Conservation (phyloP, 2,113 vertebrate genomes). For the Sterna hirundo region DNA sequence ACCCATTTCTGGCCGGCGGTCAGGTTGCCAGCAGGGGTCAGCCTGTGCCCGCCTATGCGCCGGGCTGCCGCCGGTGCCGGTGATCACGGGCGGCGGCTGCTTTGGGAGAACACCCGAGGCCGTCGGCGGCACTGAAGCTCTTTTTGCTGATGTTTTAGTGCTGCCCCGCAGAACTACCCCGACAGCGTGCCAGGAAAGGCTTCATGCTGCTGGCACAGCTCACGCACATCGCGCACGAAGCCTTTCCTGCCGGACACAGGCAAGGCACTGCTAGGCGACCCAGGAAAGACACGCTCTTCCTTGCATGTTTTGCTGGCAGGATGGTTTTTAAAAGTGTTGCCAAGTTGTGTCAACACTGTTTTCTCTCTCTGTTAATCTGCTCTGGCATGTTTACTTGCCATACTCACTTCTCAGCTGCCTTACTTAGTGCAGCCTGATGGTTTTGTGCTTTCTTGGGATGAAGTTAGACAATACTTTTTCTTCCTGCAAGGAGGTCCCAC, state of each 20-base stretch:
- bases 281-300: fast-evolving
- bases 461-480: not conserved
- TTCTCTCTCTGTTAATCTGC: not conserved
- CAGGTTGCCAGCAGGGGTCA: constrained; percentile 52
- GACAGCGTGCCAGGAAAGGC: not conserved
- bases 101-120: not conserved
- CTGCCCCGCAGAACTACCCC: not conserved
- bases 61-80: not conserved
- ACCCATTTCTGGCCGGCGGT: not conserved
- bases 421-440: not conserved
- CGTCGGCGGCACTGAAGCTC: not conserved
- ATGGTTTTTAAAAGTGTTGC: not conserved
- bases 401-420: not conserved
- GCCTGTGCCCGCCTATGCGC: not conserved
- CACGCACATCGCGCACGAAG: fast-evolving
- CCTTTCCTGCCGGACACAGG: not conserved
- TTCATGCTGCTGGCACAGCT: not conserved
- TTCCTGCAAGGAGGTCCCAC: not conserved
- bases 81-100: not conserved
- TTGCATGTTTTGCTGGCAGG: not conserved
- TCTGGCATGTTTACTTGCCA: not conserved
- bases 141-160: not conserved
- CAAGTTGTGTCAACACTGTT: not conserved
- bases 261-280: not conserved
- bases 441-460: not conserved